These are phyloP conservation scores for Psammodynastes pulverulentus DNA, from an alignment of 2,113 vertebrate species.

Conservation along the genomic window DNA sequence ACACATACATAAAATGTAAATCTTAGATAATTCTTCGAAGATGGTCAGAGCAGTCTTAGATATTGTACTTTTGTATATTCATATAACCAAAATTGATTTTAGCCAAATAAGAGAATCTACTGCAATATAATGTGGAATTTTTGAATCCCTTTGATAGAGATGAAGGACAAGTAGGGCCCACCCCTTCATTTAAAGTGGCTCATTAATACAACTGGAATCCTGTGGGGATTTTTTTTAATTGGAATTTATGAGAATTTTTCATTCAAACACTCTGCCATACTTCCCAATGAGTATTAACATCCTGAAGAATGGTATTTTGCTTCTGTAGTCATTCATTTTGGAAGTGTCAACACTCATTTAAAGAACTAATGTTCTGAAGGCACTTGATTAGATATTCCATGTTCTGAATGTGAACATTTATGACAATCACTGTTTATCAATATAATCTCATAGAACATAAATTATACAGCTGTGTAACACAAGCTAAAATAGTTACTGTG, in stretches of 20 bases:
- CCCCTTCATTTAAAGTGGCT: background rate
- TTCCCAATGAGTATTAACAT: slow-evolving; percentile 4
- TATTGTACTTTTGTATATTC: background rate
- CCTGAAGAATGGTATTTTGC: background rate
- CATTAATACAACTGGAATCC: too few species aligned
- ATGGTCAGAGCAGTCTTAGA: background rate
- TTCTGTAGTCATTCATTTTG: slow-evolving; percentile 4
- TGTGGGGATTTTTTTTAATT: background rate
- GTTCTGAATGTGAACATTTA: background rate
- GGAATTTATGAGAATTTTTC: background rate
- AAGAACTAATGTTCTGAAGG: background rate
- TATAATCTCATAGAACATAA: slow-evolving; percentile 9
- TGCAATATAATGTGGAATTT: background rate
- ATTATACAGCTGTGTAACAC: background rate
- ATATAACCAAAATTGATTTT: background rate
- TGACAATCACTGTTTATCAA: slow-evolving; percentile 11
- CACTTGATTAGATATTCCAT: background rate
- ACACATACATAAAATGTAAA: background rate
- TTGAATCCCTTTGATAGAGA: background rate
- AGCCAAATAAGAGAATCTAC: background rate
- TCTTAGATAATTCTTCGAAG: background rate
- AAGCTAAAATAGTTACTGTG: background rate
- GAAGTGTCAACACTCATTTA: background rate
- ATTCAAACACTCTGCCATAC: background rate
- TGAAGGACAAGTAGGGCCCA: background rate